phyloP scores from a whole-genome alignment of 2,797 vertebrate species.

The Arremon aurantiirostris region DNA sequence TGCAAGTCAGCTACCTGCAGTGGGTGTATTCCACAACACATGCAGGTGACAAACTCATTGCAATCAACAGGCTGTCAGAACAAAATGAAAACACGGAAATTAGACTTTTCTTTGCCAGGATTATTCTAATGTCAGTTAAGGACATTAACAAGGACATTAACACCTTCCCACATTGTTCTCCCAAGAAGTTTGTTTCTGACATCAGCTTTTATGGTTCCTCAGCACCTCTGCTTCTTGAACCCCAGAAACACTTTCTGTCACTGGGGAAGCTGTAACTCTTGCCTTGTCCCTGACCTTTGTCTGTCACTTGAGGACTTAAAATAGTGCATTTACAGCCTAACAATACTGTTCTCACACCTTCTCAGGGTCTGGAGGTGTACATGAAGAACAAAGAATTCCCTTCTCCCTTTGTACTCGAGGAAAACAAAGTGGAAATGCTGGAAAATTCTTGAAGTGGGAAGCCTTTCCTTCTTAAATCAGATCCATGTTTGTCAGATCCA shows the following conservation, averaged over 20 bases:
- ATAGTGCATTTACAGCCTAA: background rate
- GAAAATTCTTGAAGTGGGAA: conserved; percentile 52
- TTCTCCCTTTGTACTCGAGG: conserved; percentile 82
- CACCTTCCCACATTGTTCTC: background rate
- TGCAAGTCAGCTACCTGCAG: background rate
- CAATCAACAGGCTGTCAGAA: background rate
- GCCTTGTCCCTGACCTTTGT: background rate
- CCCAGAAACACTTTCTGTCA: background rate
- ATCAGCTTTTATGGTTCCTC: background rate
- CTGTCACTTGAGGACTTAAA: background rate
- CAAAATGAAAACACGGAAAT: background rate
- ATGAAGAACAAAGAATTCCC: conserved; percentile 77
- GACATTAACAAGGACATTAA: no score
- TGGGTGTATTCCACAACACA: background rate
- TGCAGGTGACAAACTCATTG: background rate
- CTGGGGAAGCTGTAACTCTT: background rate
- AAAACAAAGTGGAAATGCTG: conserved; percentile 52
- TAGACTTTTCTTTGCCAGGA: background rate
- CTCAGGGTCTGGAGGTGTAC: conserved; percentile 84
- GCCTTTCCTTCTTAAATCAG: background rate
- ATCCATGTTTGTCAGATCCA: background rate
- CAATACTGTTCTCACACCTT: background rate
- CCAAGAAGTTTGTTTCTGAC: background rate
- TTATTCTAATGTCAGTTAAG: background rate
- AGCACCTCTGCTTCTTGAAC: background rate